Evolutionary conservation across 2,888 invertebrate genomes (phyloP).

Genomic region (Acrobasis consociella): DNA sequence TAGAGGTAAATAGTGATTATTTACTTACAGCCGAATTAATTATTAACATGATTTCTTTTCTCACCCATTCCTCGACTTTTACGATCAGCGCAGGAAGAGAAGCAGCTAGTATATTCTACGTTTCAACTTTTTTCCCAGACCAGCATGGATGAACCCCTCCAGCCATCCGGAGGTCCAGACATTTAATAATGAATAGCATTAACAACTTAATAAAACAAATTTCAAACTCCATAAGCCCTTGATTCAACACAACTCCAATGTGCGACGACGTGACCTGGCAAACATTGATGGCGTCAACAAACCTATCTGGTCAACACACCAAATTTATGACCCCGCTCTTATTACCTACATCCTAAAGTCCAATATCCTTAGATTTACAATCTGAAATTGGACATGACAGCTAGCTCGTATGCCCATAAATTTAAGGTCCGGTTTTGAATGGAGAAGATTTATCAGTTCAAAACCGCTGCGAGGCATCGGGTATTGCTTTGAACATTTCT

Average conservation of each 20-base stretch:
- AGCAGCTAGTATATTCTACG: too few relatives aligned
- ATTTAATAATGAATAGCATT: background rate
- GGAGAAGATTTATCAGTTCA: conserved; percentile 22
- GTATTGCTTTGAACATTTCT: conserved; percentile 64
- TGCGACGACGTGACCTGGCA: conserved; percentile 28
- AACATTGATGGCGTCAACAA: conserved; percentile 40
- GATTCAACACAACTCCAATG: conserved; percentile 1
- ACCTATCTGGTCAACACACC: conserved; percentile 33
- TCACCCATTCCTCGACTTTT: too few relatives aligned
- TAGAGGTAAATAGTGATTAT: too few relatives aligned
- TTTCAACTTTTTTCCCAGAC: too few relatives aligned
- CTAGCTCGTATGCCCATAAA: conserved; percentile 24
- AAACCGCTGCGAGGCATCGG: conserved; percentile 55
- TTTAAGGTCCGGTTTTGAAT: conserved; percentile 27
- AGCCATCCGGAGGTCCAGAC: too few relatives aligned
- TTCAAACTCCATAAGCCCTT: conserved; percentile 11
- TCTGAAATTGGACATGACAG: conserved; percentile 21
- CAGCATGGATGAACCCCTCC: too few relatives aligned
- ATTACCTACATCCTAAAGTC: conserved; percentile 20
- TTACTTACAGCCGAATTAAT: too few relatives aligned
- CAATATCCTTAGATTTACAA: conserved; percentile 23
- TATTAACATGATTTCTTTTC: too few relatives aligned
- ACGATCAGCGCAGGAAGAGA: too few relatives aligned
- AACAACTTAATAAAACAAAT: background rate
- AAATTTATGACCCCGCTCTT: conserved; percentile 23